A percentile compares a stretch with the other conserved stretches of the same genome.
Conservation (phyloP, 1,140 invertebrate species). For the Caenorhabditis latens region DNA sequence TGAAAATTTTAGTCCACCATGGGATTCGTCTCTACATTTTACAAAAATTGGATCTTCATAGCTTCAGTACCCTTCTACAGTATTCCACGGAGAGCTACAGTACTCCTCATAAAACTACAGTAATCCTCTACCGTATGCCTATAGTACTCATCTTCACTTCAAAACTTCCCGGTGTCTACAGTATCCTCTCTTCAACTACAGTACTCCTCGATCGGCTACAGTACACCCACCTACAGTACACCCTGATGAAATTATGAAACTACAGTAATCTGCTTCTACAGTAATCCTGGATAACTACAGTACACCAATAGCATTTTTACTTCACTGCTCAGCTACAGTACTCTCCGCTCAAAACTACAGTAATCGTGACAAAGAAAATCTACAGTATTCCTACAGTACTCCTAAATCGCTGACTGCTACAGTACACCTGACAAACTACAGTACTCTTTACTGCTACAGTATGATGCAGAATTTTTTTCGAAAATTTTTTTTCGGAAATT, state of each 20-base stretch:
- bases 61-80: too few species aligned
- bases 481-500: constrained; percentile 1
- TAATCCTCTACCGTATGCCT: background rate
- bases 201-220: background rate
- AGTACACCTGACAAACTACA: background rate
- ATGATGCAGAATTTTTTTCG: background rate
- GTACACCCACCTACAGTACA: background rate
- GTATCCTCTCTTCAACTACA: constrained; percentile 1
- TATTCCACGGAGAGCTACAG: too few species aligned
- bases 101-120: background rate
- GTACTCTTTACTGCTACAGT: background rate
- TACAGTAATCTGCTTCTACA: background rate
- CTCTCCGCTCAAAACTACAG: background rate
- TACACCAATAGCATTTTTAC: too few species aligned
- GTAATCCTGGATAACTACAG: background rate
- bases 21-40: too few species aligned
- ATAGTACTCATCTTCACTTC: too few species aligned
- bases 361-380: background rate
- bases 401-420: background rate
- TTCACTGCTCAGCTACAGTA: too few species aligned
- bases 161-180: background rate
- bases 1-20: too few species aligned
- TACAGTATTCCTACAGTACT: background rate
- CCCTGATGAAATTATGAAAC: background rate
- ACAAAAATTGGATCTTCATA: too few species aligned